Evolutionary conservation across 1,140 invertebrate species (phyloP).

Genomic region (Rhizoglyphus robini): DNA sequence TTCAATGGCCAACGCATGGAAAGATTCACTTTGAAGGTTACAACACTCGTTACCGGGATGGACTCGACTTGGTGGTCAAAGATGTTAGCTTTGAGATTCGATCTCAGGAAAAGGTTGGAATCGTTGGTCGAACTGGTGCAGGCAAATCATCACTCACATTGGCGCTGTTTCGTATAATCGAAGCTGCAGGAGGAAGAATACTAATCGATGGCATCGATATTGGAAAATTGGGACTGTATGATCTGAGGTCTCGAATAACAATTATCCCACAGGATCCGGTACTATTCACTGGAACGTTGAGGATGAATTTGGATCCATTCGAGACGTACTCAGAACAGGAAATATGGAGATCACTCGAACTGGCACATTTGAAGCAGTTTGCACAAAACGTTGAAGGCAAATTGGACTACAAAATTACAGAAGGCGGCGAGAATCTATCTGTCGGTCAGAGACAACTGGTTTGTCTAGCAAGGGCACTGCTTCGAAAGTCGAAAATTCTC

Average conservation of each 20-base stretch:
- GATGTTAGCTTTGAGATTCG: conserved; percentile 53
- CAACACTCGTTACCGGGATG: conserved; percentile 63
- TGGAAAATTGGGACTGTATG: conserved; percentile 46
- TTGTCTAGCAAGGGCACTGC: conserved; percentile 42
- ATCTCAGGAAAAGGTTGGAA: conserved; percentile 63
- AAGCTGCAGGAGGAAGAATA: conserved; percentile 53
- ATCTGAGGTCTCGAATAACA: conserved; percentile 62
- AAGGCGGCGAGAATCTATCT: conserved; percentile 39
- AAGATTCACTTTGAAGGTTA: too few species aligned
- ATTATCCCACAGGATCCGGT: conserved; percentile 92
- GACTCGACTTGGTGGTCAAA: conserved; percentile 62
- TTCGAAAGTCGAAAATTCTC: conserved; percentile 44
- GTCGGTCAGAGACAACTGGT: conserved; percentile 43
- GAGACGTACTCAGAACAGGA: conserved; percentile 52
- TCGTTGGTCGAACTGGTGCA: conserved; percentile 47
- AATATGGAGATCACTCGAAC: conserved; percentile 59
- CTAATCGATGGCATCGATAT: conserved; percentile 69
- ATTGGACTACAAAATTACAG: conserved; percentile 28
- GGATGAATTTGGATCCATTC: conserved; percentile 79
- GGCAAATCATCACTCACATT: conserved; percentile 36
- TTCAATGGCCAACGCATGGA: too few species aligned
- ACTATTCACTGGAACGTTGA: conserved; percentile 67
- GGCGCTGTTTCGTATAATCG: conserved; percentile 49
- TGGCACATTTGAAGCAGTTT: conserved; percentile 54
- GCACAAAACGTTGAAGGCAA: conserved; percentile 39